A percentile compares a stretch with the other conserved stretches of the same genome.
Conservation (phyloP, 2,797 vertebrate species). For the Protosalanx chinensis region DNA sequence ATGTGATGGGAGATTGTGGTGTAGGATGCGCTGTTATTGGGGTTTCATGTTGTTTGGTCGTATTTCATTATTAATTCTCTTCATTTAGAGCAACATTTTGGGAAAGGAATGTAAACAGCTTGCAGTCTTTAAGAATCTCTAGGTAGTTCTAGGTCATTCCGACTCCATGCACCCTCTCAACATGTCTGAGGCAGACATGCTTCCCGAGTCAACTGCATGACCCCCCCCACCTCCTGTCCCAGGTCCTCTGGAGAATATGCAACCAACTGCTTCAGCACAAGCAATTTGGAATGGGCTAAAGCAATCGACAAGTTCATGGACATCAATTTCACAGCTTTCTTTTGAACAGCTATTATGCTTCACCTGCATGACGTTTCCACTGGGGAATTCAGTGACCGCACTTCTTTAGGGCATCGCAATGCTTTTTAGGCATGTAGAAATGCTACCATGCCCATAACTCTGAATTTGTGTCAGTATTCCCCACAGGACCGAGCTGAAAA, state of each 20-base stretch:
- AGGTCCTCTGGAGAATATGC: slow-evolving; percentile 25
- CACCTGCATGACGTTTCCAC: slow-evolving; percentile 35
- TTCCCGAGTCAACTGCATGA: not conserved
- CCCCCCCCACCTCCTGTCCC: not conserved
- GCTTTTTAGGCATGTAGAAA: slow-evolving; percentile 30
- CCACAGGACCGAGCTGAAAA: slow-evolving; percentile 46
- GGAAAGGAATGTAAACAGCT: no score
- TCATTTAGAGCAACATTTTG: no score
- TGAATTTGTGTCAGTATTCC: slow-evolving; percentile 35
- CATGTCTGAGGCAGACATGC: not conserved
- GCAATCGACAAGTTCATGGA: slow-evolving; percentile 26
- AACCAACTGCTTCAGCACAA: slow-evolving; percentile 26
- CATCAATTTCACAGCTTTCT: slow-evolving; percentile 35
- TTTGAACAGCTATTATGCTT: slow-evolving; percentile 26
- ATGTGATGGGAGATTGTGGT: no score
- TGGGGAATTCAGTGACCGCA: slow-evolving; percentile 44
- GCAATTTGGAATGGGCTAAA: slow-evolving; percentile 38
- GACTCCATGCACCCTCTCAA: slow-evolving; percentile 1
- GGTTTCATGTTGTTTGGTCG: no score
- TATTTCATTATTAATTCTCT: no score
- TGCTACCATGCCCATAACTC: slow-evolving; percentile 35
- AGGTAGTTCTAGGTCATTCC: no score
- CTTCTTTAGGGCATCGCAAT: slow-evolving; percentile 45
- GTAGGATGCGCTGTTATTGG: no score
- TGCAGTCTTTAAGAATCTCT: no score